Evolutionary conservation across 1,140 invertebrate genomes (phyloP).

Genomic region (Drosophila micromelanica): DNA sequence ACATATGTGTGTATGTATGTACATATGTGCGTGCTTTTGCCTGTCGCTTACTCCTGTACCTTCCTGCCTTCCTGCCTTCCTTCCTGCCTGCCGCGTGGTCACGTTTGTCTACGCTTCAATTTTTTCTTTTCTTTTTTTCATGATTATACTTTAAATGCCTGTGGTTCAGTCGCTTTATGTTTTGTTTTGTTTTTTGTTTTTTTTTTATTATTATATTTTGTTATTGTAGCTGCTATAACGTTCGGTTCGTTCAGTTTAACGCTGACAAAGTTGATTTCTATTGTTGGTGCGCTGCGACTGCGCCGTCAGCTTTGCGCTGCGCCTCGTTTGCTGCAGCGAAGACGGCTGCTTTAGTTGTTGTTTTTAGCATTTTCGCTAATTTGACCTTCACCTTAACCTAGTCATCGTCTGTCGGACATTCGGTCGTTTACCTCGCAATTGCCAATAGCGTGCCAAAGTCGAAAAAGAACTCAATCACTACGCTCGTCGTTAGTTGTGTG

Average conservation of each 20-base stretch:
- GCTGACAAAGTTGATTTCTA: conserved; percentile 79
- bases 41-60: conserved; percentile 14
- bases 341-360: conserved; percentile 30
- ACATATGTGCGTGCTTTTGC: conserved; percentile 22
- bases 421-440: conserved; percentile 79
- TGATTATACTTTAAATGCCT: too few relatives aligned
- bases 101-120: conserved; percentile 64
- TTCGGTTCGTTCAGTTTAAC: conserved; percentile 27
- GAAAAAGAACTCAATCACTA: conserved; percentile 35
- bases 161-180: conserved; percentile 5
- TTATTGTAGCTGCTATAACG: conserved; percentile 16
- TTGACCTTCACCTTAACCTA: conserved; percentile 85
- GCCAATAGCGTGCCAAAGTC: conserved; percentile 54
- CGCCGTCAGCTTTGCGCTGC: conserved; percentile 46
- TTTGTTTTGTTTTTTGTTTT: conserved; percentile 27
- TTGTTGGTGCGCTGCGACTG: conserved; percentile 73
- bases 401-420: conserved; percentile 83
- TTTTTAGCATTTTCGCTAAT: conserved; percentile 69
- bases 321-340: not conserved
- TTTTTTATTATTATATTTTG: conserved; percentile 14
- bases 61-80: conserved; percentile 4
- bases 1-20: not conserved
- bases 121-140: conserved; percentile 28
- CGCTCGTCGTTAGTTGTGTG: conserved; percentile 27
- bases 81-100: conserved; percentile 21